These are phyloP conservation scores for Daktulosphaira vitifoliae DNA, from an alignment of 1,140 invertebrate genomes.

Conservation along the genomic window DNA sequence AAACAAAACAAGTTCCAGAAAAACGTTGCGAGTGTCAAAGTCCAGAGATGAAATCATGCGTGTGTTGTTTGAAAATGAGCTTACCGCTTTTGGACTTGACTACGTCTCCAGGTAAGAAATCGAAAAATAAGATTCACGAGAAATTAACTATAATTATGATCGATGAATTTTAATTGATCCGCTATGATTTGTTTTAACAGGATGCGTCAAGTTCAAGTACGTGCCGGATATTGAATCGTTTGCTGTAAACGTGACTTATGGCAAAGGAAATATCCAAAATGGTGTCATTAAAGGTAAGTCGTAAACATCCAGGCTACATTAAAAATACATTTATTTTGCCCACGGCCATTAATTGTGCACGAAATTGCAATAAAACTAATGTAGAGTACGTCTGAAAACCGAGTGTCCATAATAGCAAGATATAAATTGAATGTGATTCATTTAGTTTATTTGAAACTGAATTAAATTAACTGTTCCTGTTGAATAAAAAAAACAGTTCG, in stretches of 20 bases:
- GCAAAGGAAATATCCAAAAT: conserved; percentile 21
- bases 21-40: conserved; percentile 28
- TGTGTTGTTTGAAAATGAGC: conserved; percentile 21
- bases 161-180: neutral
- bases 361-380: too few relatives aligned
- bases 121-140: too few relatives aligned
- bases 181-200: neutral
- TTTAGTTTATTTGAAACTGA: too few relatives aligned
- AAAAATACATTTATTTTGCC: too few relatives aligned
- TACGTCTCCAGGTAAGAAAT: conserved; percentile 13
- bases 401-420: too few relatives aligned
- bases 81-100: conserved; percentile 12
- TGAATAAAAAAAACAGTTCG: too few relatives aligned
- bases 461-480: too few relatives aligned
- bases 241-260: conserved; percentile 28
- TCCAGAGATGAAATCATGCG: conserved; percentile 26
- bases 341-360: too few relatives aligned
- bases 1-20: conserved; percentile 18
- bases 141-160: neutral
- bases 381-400: too few relatives aligned
- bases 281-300: conserved; percentile 25
- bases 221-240: conserved; percentile 24
- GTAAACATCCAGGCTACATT: too few relatives aligned
- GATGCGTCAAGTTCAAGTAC: conserved; percentile 28
- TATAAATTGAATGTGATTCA: too few relatives aligned